These are phyloP conservation scores for Porites australiensis DNA, from an alignment of 64 coral and sea anemone genomes.

Conservation along the genomic window DNA sequence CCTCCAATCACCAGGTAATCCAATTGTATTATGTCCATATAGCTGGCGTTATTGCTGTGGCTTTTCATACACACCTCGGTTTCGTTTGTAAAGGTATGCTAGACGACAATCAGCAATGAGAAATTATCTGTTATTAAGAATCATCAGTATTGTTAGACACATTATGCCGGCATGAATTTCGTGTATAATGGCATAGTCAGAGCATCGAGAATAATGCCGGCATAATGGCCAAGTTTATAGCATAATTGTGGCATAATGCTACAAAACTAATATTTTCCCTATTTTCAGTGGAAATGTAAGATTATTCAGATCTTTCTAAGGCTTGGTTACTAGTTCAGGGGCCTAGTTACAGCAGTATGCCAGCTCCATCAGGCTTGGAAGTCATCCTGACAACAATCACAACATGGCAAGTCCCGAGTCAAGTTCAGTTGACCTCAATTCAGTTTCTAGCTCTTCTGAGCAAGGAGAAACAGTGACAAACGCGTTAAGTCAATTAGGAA, in stretches of 20 bases:
- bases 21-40: too few species aligned
- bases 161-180: too few species aligned
- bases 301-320: constrained; percentile 29
- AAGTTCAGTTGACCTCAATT: constrained; percentile 2
- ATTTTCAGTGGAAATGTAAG: constrained; percentile 39
- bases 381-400: constrained; percentile 4
- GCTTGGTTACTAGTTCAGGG: neutral
- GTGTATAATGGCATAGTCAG: too few species aligned
- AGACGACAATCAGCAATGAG: too few species aligned
- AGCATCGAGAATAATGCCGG: neutral
- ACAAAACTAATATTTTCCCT: constrained; percentile 53
- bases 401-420: constrained; percentile 4
- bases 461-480: constrained; percentile 4
- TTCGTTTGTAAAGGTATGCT: too few species aligned
- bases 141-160: too few species aligned
- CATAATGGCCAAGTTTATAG: constrained; percentile 21
- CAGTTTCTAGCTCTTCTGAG: neutral
- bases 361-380: neutral
- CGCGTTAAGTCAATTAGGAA: neutral
- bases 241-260: constrained; percentile 28
- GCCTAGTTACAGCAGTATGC: neutral
- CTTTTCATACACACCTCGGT: too few species aligned
- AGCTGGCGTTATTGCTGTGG: too few species aligned
- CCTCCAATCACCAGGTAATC: too few species aligned
- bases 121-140: too few species aligned